A percentile compares a stretch with the other conserved stretches of the same genome.
Conservation (phyloP, 2,888 invertebrate species). For the Itoplectis maculator region DNA sequence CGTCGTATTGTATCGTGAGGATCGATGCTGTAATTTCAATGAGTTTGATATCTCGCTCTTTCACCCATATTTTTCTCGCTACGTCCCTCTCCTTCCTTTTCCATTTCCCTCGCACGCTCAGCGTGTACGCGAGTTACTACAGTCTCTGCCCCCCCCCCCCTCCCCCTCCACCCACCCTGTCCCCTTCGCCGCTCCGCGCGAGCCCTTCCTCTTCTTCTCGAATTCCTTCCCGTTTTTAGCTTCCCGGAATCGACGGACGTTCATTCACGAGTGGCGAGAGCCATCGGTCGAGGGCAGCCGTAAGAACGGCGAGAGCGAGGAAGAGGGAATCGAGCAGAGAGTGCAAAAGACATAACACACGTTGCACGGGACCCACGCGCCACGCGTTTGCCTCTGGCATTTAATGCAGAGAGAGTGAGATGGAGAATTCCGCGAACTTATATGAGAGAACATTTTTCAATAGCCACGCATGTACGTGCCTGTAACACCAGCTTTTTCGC, state of each 20-base stretch:
- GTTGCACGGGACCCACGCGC: slow-evolving; percentile 60
- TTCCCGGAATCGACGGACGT: slow-evolving; percentile 79
- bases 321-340: slow-evolving; percentile 44
- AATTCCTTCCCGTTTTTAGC: slow-evolving; percentile 81
- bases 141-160: slow-evolving; percentile 16
- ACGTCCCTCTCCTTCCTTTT: slow-evolving; percentile 60
- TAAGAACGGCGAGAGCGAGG: slow-evolving; percentile 29
- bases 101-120: slow-evolving; percentile 49
- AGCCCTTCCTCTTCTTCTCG: slow-evolving; percentile 70
- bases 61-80: slow-evolving; percentile 36
- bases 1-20: slow-evolving; percentile 58
- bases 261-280: slow-evolving; percentile 69
- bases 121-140: slow-evolving; percentile 54
- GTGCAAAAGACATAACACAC: slow-evolving; percentile 59
- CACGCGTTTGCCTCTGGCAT: slow-evolving; percentile 72
- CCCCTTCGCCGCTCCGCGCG: slow-evolving; percentile 10
- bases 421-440: slow-evolving; percentile 66
- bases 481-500: slow-evolving; percentile 65
- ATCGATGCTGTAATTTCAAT: slow-evolving; percentile 69
- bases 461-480: slow-evolving; percentile 62
- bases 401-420: slow-evolving; percentile 73
- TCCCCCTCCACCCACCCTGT: too few relatives aligned
- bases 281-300: slow-evolving; percentile 36
- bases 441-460: slow-evolving; percentile 64
- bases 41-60: slow-evolving; percentile 61